Base-by-base conservation (phyloP, 2,113 vertebrate genomes). In the Chaenocephalus aceratus region DNA sequence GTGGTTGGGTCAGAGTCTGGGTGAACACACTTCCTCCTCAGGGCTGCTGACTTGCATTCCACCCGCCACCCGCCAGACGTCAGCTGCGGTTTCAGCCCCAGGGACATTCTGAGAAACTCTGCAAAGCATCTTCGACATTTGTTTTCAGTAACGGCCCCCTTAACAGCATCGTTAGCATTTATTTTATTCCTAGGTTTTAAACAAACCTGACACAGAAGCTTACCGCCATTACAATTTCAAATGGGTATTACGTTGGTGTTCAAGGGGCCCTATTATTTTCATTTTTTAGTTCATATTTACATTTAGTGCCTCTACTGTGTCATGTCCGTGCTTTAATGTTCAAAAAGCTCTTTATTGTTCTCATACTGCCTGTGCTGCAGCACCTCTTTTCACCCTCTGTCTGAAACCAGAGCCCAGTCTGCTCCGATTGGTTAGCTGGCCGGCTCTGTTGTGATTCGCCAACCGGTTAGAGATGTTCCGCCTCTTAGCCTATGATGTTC, bases 201-300 rank as follows among this genome's bases (percentile, higher is more conserved):
- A 74, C 63, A 56, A 60, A 72, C 54, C 69, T 34, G 56, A 66
- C 36, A 45, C n/a, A 16, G 34, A 9, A 44, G 45, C 26, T 30
- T 53, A n/a, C 18, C 26, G 45, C 14, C 36, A 41, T 41, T 41
- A 41, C 36, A 41, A 30, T 41, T 41, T 8, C 6, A 41, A 41
- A 41, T 41, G 5, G 7, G 7, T 8, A 41, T 41, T 8, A 41
- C 36, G 5, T 41, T 41, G 7, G 36, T 41, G 36, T 7, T 41
- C 1, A 41, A 41, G 36, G 6, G 36, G 7, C 36, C 36, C 36
- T 41, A 41, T 41, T 41, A 8, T 41, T 41, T 41, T 41, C 36
- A 41, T 41, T 41, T 41, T 41, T 41, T 41, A 7, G 36, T 41
- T 41, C 5, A 41, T 41, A 41, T 41, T 36, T 36, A 36, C 6